Evolutionary conservation across 2,888 invertebrate genomes (phyloP).

Genomic region (Myathropa florea): DNA sequence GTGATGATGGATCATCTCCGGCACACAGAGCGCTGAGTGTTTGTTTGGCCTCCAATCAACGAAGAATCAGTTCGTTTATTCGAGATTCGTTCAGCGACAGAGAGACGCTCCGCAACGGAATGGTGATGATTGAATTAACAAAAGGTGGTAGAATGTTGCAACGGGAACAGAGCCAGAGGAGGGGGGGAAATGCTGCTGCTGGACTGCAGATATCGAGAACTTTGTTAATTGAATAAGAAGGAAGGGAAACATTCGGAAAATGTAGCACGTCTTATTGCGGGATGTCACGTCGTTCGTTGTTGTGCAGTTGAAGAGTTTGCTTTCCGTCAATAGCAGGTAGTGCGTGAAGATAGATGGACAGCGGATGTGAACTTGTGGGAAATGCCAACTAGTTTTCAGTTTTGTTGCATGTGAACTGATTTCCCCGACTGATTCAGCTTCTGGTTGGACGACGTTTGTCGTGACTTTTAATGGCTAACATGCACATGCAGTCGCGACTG

Average conservation of each 20-base stretch:
- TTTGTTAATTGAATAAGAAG: conserved; percentile 67
- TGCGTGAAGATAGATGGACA: conserved; percentile 15
- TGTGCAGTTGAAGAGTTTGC: conserved; percentile 26
- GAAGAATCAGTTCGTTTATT: conserved; percentile 71
- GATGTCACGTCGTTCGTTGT: conserved; percentile 55
- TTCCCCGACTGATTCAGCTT: background rate
- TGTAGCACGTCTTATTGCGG: conserved; percentile 59
- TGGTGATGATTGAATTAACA: conserved; percentile 70
- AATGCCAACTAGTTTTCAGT: conserved; percentile 26
- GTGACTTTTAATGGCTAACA: too few relatives aligned
- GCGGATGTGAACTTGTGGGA: conserved; percentile 58
- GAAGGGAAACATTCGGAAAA: conserved; percentile 63
- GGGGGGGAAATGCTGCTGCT: conserved; percentile 5
- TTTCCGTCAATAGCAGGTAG: conserved; percentile 27
- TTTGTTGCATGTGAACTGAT: background rate
- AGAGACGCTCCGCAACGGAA: conserved; percentile 22
- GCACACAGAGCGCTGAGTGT: conserved; percentile 37
- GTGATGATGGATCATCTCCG: conserved; percentile 50
- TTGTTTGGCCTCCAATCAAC: conserved; percentile 70
- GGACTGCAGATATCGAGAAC: conserved; percentile 53
- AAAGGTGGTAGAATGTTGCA: conserved; percentile 69
- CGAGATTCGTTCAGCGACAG: conserved; percentile 21
- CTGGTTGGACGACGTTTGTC: background rate
- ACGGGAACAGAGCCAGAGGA: conserved; percentile 30
- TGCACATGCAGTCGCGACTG: too few relatives aligned